phyloP scores from a whole-genome alignment of 2,113 vertebrate genomes.

The Aphyosemion australe region DNA sequence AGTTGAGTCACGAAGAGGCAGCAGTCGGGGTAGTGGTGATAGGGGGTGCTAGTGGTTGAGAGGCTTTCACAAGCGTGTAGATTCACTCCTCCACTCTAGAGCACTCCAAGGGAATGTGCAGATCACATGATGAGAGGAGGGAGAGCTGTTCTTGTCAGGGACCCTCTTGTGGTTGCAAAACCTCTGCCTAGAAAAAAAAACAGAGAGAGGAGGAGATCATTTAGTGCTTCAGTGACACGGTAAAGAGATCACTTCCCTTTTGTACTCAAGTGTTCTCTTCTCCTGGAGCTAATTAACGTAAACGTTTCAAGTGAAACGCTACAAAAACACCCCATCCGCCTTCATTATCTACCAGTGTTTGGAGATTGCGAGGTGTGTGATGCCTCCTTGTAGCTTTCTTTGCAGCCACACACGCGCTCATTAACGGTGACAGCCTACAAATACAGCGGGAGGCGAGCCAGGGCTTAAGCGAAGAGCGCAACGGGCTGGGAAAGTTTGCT shows the following conservation, averaged over 20 bases:
- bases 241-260: conserved; percentile 59
- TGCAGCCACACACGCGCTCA: conserved; percentile 48
- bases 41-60: conserved; percentile 45
- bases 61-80: conserved; percentile 20
- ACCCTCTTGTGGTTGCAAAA: conserved; percentile 28
- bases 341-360: conserved; percentile 74
- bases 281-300: conserved; percentile 72
- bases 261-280: conserved; percentile 56
- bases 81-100: conserved; percentile 42
- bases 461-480: conserved; percentile 45
- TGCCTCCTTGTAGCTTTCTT: conserved; percentile 51
- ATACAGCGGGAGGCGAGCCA: conserved; percentile 51
- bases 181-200: conserved; percentile 39
- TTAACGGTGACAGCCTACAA: conserved; percentile 65
- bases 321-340: conserved; percentile 67
- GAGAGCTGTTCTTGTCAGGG: conserved; percentile 30
- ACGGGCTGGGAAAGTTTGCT: conserved; percentile 63
- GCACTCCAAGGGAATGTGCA: conserved; percentile 32
- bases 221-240: conserved; percentile 46
- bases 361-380: conserved; percentile 60
- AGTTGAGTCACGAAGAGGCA: conserved; percentile 62
- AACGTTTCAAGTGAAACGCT: conserved; percentile 67
- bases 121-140: conserved; percentile 62
- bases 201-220: conserved; percentile 31
- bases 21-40: conserved; percentile 52